Evolutionary conservation across 2,888 invertebrate genomes (phyloP).

Genomic region (Baronia brevicornis): DNA sequence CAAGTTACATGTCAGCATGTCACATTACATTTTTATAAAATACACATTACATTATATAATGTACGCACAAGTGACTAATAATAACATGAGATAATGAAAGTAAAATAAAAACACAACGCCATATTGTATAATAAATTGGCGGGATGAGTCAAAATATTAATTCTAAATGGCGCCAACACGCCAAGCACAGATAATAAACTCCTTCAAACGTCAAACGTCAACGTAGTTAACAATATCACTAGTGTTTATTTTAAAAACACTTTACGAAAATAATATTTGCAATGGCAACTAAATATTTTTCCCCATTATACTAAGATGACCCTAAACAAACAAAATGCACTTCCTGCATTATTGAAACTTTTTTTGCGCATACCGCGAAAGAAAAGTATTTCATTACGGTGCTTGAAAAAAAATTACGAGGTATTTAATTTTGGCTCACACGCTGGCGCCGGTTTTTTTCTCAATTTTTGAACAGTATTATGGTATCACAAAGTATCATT

Average conservation of each 20-base stretch:
- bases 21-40: too few species aligned
- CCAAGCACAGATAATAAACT: constrained; percentile 12
- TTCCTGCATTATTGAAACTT: constrained; percentile 58
- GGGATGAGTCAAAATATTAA: too few species aligned
- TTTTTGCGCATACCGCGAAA: constrained; percentile 45
- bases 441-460: constrained; percentile 52
- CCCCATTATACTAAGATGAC: constrained; percentile 43
- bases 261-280: constrained; percentile 35
- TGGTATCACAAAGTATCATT: constrained; percentile 10
- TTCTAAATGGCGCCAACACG: too few species aligned
- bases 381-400: constrained; percentile 56
- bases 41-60: too few species aligned
- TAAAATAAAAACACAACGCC: too few species aligned
- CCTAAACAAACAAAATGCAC: constrained; percentile 64
- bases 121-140: too few species aligned
- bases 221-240: constrained; percentile 13
- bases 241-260: constrained; percentile 19
- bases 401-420: constrained; percentile 27
- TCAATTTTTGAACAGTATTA: constrained; percentile 30
- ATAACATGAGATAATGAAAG: too few species aligned
- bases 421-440: constrained; percentile 38
- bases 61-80: too few species aligned
- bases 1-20: too few species aligned
- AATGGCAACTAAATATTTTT: constrained; percentile 54
- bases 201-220: constrained; percentile 8